A percentile compares a stretch with the other conserved stretches of the same genome.
These are phyloP conservation scores for Maccullochella peelii DNA, from an alignment of 2,113 vertebrate species.

Conservation along the genomic window DNA sequence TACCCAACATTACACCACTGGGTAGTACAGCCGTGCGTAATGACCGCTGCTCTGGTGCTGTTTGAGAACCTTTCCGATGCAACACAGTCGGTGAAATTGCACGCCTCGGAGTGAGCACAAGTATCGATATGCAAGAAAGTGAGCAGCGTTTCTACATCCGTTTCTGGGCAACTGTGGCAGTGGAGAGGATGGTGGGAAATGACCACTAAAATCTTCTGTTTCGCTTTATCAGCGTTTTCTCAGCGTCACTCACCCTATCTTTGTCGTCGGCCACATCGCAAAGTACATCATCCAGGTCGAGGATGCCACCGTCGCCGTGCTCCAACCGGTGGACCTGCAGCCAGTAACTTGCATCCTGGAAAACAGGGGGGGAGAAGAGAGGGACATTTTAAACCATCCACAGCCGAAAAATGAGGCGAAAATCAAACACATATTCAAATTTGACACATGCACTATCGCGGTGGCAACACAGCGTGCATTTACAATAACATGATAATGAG, in stretches of 20 bases:
- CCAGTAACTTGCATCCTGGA: conserved; percentile 94
- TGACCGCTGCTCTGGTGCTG: too few relatives aligned
- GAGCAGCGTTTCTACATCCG: too few relatives aligned
- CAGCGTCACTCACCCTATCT: conserved; percentile 90
- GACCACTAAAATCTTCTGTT: background rate
- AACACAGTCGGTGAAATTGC: too few relatives aligned
- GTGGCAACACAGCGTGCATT: background rate
- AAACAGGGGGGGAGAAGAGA: background rate
- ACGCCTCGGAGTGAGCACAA: too few relatives aligned
- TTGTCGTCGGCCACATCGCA: conserved; percentile 97
- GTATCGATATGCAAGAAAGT: too few relatives aligned
- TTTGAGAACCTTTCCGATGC: too few relatives aligned
- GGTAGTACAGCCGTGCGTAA: too few relatives aligned
- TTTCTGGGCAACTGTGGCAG: too few relatives aligned
- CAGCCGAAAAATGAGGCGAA: background rate
- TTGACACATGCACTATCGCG: background rate
- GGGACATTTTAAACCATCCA: rapidly evolving
- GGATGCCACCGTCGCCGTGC: conserved; percentile 94
- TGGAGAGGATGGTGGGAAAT: background rate
- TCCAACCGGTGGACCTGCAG: conserved; percentile 95
- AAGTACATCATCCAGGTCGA: conserved; percentile 94
- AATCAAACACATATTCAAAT: background rate
- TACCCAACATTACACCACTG: too few relatives aligned
- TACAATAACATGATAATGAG: background rate
- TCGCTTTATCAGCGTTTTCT: background rate